Evolutionary conservation across 2,888 invertebrate genomes (phyloP).

Genomic region (Yponomeuta evonymella): DNA sequence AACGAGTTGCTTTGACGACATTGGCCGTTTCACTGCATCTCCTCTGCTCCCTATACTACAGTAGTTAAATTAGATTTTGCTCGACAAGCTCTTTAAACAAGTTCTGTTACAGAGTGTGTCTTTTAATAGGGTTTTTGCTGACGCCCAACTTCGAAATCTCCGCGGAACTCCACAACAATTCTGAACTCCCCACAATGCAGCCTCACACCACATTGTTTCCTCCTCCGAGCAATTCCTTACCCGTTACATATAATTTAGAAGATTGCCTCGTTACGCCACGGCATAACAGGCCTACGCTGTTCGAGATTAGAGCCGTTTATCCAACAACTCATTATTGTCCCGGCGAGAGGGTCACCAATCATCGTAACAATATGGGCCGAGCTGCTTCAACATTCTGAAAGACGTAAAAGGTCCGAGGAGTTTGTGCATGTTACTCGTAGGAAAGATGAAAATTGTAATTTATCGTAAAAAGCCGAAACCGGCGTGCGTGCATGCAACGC

Average conservation of each 20-base stretch:
- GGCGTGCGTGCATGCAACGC: too few relatives aligned
- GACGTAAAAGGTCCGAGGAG: neutral
- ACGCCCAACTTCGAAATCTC: neutral
- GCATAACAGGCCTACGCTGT: neutral
- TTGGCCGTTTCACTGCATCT: too few relatives aligned
- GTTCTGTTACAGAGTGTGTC: neutral
- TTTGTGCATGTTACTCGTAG: too few relatives aligned
- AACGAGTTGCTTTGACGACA: too few relatives aligned
- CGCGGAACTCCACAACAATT: neutral
- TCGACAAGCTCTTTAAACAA: neutral
- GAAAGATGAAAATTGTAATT: too few relatives aligned
- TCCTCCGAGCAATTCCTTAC: neutral
- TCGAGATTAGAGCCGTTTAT: constrained; percentile 1
- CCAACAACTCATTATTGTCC: neutral
- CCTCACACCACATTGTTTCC: neutral
- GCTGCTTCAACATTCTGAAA: neutral
- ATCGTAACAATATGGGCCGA: neutral
- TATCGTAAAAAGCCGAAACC: too few relatives aligned
- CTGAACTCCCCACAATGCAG: neutral
- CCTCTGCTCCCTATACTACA: too few relatives aligned
- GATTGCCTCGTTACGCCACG: neutral
- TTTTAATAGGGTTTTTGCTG: neutral
- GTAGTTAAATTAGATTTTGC: too few relatives aligned
- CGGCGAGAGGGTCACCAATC: neutral
- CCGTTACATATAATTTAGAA: neutral